Base-by-base conservation (phyloP, 2,888 invertebrate species). In the Eumerus sabulonum region DNA sequence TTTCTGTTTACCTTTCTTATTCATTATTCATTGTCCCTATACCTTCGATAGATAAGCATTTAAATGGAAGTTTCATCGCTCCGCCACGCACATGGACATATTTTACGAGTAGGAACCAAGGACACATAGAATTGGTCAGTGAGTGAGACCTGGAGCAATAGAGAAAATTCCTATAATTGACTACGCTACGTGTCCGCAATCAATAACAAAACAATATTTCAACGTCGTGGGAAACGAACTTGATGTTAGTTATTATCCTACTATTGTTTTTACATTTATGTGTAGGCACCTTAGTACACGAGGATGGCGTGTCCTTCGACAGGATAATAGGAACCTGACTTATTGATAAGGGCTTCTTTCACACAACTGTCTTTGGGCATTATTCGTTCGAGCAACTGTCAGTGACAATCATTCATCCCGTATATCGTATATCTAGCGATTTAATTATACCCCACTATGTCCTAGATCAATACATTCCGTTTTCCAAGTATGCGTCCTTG, bases 51-150 rank as follows among this genome's bases (percentile, higher is more conserved):
- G 66, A 56, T 40, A 51, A 67, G 76, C 76, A 82, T 81, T 83
- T 76, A 72, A 82, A 82, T 82, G 74, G 76, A 66, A 70, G 73
- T 72, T 79, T 76, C 82, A 82, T 51, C 54, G 17, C 44, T 38
- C 14, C 14, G 36, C 45, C n/a, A n/a, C n/a, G n/a, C n/a, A n/a
- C n/a, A n/a, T 67, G 60, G 62, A 74, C 56, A 54, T 66, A 19
- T 47, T n/a, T n/a, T n/a, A n/a, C n/a, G n/a, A n/a, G n/a, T n/a
- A 7, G 27, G 3, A 27, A 4, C 7, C 2, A 27, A 27, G 3
- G 2, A 27, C 27, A 27, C 27, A 2, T 2, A 7, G 27, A 17
- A 7, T 7, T 27, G 27, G 38, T 16, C 40, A 36, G 36, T 36
- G 62, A 36, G 36, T 36, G 62, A 51, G 45, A 17, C 36, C 44